Conservation (phyloP, 2,888 invertebrate genomes). For the Sycophila texana region DNA sequence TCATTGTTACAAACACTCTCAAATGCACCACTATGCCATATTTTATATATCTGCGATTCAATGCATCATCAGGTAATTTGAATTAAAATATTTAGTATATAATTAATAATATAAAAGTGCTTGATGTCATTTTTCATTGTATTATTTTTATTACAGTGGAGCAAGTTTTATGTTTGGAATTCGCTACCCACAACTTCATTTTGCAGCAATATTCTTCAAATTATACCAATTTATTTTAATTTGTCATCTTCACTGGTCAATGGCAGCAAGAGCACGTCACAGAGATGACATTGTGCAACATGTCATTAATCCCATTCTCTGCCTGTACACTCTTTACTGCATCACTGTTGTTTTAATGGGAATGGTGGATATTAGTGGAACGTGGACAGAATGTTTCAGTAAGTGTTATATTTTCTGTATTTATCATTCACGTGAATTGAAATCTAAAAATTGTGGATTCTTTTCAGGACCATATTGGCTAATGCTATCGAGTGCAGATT, state of each 20-base stretch:
- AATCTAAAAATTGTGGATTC: not conserved
- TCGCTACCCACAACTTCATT: conserved; percentile 76
- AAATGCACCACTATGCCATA: conserved; percentile 77
- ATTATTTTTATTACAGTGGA: conserved; percentile 69
- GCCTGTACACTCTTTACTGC: conserved; percentile 74
- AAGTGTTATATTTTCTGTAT: conserved; percentile 63
- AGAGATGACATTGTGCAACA: conserved; percentile 73
- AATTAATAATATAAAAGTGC: not conserved
- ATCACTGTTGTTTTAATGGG: conserved; percentile 76
- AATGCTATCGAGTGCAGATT: conserved; percentile 76
- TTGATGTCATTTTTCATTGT: not conserved
- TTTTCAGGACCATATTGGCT: conserved; percentile 77
- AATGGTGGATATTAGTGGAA: conserved; percentile 74
- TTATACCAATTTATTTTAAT: conserved; percentile 76
- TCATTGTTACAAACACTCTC: conserved; percentile 75
- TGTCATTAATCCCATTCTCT: conserved; percentile 75
- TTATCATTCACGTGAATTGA: not conserved
- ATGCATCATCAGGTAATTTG: conserved; percentile 75
- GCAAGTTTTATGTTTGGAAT: conserved; percentile 75
- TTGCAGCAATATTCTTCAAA: conserved; percentile 76
- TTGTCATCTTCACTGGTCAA: conserved; percentile 77
- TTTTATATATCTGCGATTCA: conserved; percentile 77
- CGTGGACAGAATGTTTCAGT: conserved; percentile 77
- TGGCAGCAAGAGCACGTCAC: conserved; percentile 75
- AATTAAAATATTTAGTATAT: no score